Evolutionary conservation across 2,888 invertebrate genomes (phyloP).

Genomic region (Sisyra nigra): DNA sequence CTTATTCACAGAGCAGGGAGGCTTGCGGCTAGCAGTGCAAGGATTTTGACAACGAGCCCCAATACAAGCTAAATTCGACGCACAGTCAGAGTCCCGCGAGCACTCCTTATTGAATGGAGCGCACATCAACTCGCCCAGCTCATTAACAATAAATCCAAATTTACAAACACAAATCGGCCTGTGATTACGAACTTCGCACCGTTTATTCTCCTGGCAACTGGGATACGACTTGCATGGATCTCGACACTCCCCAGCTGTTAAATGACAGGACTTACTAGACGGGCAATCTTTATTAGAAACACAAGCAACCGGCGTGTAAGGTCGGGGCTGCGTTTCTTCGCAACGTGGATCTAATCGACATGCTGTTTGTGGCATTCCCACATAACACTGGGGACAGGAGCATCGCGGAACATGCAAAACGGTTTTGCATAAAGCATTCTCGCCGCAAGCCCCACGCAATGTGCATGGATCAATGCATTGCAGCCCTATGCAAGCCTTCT

Average conservation of each 20-base stretch:
- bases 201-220: constrained; percentile 65
- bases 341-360: constrained; percentile 71
- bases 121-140: constrained; percentile 73
- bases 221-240: constrained; percentile 59
- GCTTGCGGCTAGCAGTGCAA: constrained; percentile 45
- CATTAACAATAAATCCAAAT: constrained; percentile 75
- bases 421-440: constrained; percentile 76
- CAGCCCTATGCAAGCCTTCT: constrained; percentile 81
- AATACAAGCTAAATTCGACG: constrained; percentile 71
- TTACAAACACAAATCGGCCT: constrained; percentile 77
- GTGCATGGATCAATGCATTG: constrained; percentile 85
- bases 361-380: constrained; percentile 62
- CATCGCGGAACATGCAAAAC: constrained; percentile 74
- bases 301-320: constrained; percentile 39
- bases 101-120: constrained; percentile 71
- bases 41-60: constrained; percentile 76
- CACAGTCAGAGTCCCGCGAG: constrained; percentile 64
- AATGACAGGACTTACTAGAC: constrained; percentile 55
- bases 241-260: constrained; percentile 50
- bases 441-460: constrained; percentile 74
- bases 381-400: constrained; percentile 75
- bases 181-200: constrained; percentile 77
- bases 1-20: constrained; percentile 66
- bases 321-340: constrained; percentile 41
- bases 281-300: constrained; percentile 55